phyloP scores from a whole-genome alignment of 1,140 invertebrate species.

The Latrodectus geometricus region DNA sequence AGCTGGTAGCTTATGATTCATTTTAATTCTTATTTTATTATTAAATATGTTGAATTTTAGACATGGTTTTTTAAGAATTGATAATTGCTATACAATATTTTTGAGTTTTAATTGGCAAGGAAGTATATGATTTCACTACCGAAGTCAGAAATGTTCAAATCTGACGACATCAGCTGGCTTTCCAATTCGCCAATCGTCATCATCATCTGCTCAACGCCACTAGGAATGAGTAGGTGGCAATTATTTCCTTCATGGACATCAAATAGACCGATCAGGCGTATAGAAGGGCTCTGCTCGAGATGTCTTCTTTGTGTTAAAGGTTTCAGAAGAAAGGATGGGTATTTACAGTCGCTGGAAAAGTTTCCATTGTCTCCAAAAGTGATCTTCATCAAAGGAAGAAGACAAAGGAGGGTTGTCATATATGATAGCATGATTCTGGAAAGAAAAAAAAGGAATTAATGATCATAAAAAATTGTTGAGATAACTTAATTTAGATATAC shows the following conservation, averaged over 20 bases:
- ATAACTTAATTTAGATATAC: too few relatives aligned
- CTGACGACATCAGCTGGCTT: not conserved
- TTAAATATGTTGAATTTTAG: too few relatives aligned
- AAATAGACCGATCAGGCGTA: conserved; percentile 25
- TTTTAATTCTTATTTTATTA: too few relatives aligned
- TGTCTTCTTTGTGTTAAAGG: conserved; percentile 12
- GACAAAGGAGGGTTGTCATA: too few relatives aligned
- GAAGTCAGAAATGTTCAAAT: conserved; percentile 12
- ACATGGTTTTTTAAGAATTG: too few relatives aligned
- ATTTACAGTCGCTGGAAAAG: not conserved
- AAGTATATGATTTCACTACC: not conserved
- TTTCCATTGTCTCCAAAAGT: not conserved
- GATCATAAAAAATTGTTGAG: too few relatives aligned
- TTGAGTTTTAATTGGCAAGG: not conserved
- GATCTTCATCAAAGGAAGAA: too few relatives aligned
- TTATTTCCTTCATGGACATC: conserved; percentile 40
- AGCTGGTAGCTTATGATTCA: too few relatives aligned
- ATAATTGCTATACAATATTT: too few relatives aligned
- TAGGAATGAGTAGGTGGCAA: conserved; percentile 30
- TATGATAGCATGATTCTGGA: too few relatives aligned
- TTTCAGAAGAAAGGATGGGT: not conserved
- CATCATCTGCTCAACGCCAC: conserved; percentile 41
- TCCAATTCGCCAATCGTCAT: conserved; percentile 28
- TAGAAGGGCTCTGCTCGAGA: not conserved
- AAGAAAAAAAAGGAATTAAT: too few relatives aligned